A percentile compares a stretch with the other conserved stretches of the same genome.
These are phyloP conservation scores for Ellobium chinense DNA, from an alignment of 2,888 invertebrate genomes.

Conservation along the genomic window DNA sequence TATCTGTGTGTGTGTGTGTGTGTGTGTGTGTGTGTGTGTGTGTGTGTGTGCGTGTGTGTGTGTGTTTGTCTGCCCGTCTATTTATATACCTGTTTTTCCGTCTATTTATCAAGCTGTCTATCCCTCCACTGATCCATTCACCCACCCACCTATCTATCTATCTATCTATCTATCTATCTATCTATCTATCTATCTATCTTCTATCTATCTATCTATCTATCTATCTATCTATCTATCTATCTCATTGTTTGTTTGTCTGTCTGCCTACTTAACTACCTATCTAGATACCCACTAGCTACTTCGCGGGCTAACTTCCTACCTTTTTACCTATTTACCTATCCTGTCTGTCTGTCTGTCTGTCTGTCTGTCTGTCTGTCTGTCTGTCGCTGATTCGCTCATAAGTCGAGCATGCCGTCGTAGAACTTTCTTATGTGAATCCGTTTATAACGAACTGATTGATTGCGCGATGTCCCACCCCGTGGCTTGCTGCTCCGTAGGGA, in stretches of 20 bases:
- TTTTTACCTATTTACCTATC: neutral
- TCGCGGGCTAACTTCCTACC: neutral
- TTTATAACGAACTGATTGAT: neutral
- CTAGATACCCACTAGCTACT: neutral
- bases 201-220: neutral
- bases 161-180: neutral
- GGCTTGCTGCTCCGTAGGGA: neutral
- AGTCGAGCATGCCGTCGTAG: too few species aligned
- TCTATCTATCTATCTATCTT: neutral
- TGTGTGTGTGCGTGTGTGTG: too few species aligned
- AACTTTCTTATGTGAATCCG: neutral
- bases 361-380: too few species aligned
- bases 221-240: slow-evolving; percentile 7
- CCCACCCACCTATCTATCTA: neutral
- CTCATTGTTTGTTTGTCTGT: slow-evolving; percentile 3
- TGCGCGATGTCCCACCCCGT: neutral
- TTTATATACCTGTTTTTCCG: too few species aligned
- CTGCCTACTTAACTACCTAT: slow-evolving; percentile 5
- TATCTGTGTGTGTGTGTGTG: too few species aligned
- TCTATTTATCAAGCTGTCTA: too few species aligned
- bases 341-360: too few species aligned
- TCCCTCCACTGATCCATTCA: too few species aligned
- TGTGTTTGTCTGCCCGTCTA: too few species aligned
- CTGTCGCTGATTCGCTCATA: too few species aligned
- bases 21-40: too few species aligned